These are phyloP conservation scores for Andrena haemorrhoa DNA, from an alignment of 2,888 invertebrate species.

Conservation along the genomic window DNA sequence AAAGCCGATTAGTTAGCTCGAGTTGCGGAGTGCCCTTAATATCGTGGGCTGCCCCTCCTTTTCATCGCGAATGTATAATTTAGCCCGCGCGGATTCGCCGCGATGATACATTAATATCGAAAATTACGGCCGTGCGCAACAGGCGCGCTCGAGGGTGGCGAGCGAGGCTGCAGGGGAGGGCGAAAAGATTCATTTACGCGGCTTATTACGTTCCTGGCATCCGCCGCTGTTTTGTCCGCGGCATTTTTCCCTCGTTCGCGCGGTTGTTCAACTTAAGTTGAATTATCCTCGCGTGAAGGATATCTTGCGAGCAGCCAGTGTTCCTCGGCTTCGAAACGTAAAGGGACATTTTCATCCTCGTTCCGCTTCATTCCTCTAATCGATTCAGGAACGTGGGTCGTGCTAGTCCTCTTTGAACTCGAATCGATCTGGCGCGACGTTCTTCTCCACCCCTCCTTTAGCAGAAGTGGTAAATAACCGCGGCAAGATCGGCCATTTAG, in stretches of 20 bases:
- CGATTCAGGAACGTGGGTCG: no score
- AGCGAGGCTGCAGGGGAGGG: background rate
- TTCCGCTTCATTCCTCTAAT: no score
- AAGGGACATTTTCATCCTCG: no score
- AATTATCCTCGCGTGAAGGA: constrained; percentile 17
- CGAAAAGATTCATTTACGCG: constrained; percentile 52
- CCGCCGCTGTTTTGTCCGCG: constrained; percentile 16
- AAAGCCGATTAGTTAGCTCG: background rate
- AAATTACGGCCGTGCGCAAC: constrained; percentile 61
- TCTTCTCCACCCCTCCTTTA: background rate
- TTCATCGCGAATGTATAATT: constrained; percentile 40
- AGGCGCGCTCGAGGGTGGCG: constrained; percentile 40
- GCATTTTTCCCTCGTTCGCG: constrained; percentile 35
- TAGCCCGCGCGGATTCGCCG: constrained; percentile 23
- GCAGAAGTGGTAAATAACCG: constrained; percentile 37
- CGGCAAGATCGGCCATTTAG: constrained; percentile 28
- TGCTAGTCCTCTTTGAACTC: background rate
- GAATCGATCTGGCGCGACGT: background rate
- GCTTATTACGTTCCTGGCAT: constrained; percentile 53
- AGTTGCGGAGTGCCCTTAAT: constrained; percentile 6
- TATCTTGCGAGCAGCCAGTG: no score
- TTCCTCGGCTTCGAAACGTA: no score
- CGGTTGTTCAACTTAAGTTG: constrained; percentile 44
- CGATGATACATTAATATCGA: constrained; percentile 61
- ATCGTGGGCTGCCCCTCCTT: background rate